Evolutionary conservation across 2,113 vertebrate species (phyloP), one percentile per base, ranked within the genome.

Genomic region (Trichomycterus rosablanca): DNA sequence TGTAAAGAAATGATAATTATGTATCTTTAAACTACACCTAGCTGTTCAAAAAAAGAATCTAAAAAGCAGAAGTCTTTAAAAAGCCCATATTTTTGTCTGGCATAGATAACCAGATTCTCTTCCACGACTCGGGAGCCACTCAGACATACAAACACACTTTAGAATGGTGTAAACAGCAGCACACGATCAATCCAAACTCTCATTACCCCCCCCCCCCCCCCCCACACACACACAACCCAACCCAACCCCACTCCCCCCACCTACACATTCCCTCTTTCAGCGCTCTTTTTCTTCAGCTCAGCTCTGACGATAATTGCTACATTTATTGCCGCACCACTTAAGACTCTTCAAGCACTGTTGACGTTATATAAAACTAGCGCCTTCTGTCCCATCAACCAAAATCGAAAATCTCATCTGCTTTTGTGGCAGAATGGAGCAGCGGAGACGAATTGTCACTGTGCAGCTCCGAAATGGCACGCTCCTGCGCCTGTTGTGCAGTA

Each of bases 391-490:
- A 53, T 53, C 30, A 15, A 22, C 19, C 19, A 23, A 54, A 54
- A 54, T 54, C 19, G 34, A 54, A 54, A 54, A 39, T 39, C 34
- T n/a, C 35, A 30, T 22, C 18, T n/a, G n/a, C n/a, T n/a, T n/a
- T n/a, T n/a, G n/a, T n/a, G n/a, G n/a, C n/a, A n/a, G n/a, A 54
- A 23, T 24, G 19, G 23, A 54, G 19, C 32, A 7, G 23, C 18
- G 20, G 23, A 19, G n/a, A 19, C 30, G 7, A 28, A 37, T 46
- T 48, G 57, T 34, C 11, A 18, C 10, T 2, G 4, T 12, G 1
- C 8, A 11, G 16, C 12, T 14, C 9, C 44, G 16, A 34, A 48
- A 48, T 19, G 12, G 24, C n/a, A 7, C 5, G 18, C 24, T 46
- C 14, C 16, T 34, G 26, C 20, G 30, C 19, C 32, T 22, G 11